Conservation (phyloP, 2,113 vertebrate genomes). For the Leucopsar rothschildi region DNA sequence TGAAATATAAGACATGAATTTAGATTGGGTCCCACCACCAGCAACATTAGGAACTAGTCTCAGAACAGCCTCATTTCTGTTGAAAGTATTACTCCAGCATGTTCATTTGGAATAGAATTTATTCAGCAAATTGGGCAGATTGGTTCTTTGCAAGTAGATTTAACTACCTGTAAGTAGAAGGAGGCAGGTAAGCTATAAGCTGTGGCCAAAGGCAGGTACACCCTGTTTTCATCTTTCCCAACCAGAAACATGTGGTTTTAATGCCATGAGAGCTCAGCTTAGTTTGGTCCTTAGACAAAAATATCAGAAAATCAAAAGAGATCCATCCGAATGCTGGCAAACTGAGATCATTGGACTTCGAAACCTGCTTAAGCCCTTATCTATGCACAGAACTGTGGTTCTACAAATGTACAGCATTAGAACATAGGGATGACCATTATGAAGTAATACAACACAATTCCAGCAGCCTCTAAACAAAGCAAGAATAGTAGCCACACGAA, state of each 20-base stretch:
- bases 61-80: neutral
- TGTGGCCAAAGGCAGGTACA: accelerated
- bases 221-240: neutral
- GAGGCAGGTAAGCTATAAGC: neutral
- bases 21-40: neutral
- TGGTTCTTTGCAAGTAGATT: neutral
- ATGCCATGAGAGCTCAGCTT: neutral
- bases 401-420: neutral
- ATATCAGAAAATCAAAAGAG: neutral
- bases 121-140: neutral
- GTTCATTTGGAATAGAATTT: neutral
- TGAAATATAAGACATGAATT: neutral
- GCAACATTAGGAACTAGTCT: neutral
- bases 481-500: neutral
- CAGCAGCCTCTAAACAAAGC: neutral
- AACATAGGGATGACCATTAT: neutral
- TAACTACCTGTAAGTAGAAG: accelerated
- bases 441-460: neutral
- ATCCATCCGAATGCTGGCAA: neutral
- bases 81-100: neutral
- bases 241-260: neutral
- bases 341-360: neutral
- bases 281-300: neutral
- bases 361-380: neutral
- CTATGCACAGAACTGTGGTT: neutral